Evolutionary conservation across 2,797 vertebrate species (phyloP).

Genomic region (Bucorvus abyssinicus): DNA sequence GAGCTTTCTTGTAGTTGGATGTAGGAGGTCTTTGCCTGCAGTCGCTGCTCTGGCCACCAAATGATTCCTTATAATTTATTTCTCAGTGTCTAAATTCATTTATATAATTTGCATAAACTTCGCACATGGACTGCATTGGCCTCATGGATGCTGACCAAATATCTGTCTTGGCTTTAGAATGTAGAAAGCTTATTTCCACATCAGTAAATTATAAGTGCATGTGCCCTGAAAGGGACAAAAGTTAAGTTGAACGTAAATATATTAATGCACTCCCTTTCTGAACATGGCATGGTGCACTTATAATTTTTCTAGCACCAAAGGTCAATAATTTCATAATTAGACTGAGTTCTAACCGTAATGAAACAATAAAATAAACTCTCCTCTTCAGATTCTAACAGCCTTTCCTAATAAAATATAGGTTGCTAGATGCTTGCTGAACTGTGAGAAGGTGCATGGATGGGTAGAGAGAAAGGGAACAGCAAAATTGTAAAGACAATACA

Average conservation of each 20-base stretch:
- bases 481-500: neutral
- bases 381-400: neutral
- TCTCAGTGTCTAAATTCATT: neutral
- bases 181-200: neutral
- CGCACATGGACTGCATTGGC: neutral
- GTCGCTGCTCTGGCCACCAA: slow-evolving; percentile 37
- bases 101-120: slow-evolving; percentile 37
- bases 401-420: neutral
- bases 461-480: neutral
- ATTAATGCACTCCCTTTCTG: neutral
- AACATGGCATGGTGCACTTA: neutral
- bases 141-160: neutral
- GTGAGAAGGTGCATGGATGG: neutral
- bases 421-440: neutral
- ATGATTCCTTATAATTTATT: neutral
- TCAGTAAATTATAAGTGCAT: neutral
- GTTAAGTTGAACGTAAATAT: neutral
- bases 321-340: neutral
- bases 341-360: neutral
- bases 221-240: neutral
- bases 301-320: neutral
- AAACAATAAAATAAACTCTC: neutral
- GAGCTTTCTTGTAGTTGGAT: neutral
- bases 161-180: neutral
- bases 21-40: slow-evolving; percentile 17